Evolutionary conservation across 1,140 invertebrate species (phyloP), one percentile per base, ranked within the genome.

Genomic region (Eupeodes corollae): DNA sequence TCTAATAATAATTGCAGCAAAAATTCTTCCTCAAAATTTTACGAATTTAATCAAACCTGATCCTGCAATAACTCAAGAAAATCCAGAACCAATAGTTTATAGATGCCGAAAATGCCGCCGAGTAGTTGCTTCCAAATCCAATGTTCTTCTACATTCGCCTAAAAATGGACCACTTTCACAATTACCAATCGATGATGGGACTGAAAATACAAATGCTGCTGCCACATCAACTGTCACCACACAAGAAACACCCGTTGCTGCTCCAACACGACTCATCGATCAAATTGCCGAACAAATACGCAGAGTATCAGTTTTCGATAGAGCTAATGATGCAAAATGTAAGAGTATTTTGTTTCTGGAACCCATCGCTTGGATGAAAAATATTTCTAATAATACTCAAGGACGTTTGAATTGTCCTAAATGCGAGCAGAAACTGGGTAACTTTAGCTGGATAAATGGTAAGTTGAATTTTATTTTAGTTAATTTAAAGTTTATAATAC

Each of bases 391-490:
- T 52, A 77, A 73, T 47, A 75, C 79, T 2, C 78, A 84, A 57
- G 86, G 86, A 2, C 88, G 88, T 67, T 67, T 91, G n/a, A 74
- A 84, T 62, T 91, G 87, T 63, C 87, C 87, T 18, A 87, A 87
- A 65, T 90, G 87, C 55, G 72, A 73, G 38, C 78, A 77, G 38
- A 89, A 89, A 67, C 69, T 90, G 38, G 87, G 86, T 5, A 85
- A 82, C 35, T 91, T 85, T 59, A 88, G 83, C 67, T 90, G 86
- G 87, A 74, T 87, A 42, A 84, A 83, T 75, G 82, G 82, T 80
- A 46, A 52, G 67, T 31, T 44, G 5, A 13, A 14, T 6, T 10
- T 21, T 3, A 41, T 9, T n/a, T 33, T 2, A 5, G 13, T 26
- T 19, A 15, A n/a, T 6, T 5, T 21, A 8, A 37, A 47, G 26